A percentile compares a stretch with the other conserved stretches of the same genome.
Conservation (phyloP, 2,888 invertebrate genomes). For the Heliconius ismenius region DNA sequence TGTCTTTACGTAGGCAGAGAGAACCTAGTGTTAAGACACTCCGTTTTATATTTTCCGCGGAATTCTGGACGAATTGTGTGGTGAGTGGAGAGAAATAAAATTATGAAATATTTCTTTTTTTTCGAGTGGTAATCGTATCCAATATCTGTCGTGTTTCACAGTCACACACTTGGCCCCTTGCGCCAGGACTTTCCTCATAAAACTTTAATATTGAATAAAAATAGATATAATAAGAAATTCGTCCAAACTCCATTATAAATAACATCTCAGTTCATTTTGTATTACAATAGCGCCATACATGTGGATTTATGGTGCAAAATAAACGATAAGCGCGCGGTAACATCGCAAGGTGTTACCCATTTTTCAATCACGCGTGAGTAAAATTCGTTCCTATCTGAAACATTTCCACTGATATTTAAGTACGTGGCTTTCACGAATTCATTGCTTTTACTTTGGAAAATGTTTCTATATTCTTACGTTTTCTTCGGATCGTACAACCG, state of each 20-base stretch:
- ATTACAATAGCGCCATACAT: slow-evolving; percentile 30
- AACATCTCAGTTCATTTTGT: slow-evolving; percentile 25
- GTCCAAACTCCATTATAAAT: slow-evolving; percentile 8
- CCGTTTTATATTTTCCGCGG: no score
- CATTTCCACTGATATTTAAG: slow-evolving; percentile 60
- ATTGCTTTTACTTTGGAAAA: slow-evolving; percentile 8
- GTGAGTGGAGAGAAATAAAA: no score
- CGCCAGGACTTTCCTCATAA: neutral
- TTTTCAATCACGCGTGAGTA: slow-evolving; percentile 67
- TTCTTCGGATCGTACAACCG: neutral
- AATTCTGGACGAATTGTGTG: no score
- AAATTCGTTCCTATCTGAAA: slow-evolving; percentile 56
- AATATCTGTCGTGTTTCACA: neutral
- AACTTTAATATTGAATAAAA: neutral
- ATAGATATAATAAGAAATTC: slow-evolving; percentile 2
- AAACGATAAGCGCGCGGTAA: slow-evolving; percentile 53
- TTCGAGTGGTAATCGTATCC: no score
- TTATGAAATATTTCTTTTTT: no score
- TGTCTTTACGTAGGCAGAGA: no score
- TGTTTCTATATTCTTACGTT: slow-evolving; percentile 2
- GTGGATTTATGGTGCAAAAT: slow-evolving; percentile 45
- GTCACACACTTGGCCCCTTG: neutral
- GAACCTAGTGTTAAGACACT: no score
- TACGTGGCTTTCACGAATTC: slow-evolving; percentile 41
- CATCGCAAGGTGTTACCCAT: slow-evolving; percentile 69